Base-by-base conservation (phyloP, 2,888 invertebrate genomes). In the Ormyrus pomaceus region DNA sequence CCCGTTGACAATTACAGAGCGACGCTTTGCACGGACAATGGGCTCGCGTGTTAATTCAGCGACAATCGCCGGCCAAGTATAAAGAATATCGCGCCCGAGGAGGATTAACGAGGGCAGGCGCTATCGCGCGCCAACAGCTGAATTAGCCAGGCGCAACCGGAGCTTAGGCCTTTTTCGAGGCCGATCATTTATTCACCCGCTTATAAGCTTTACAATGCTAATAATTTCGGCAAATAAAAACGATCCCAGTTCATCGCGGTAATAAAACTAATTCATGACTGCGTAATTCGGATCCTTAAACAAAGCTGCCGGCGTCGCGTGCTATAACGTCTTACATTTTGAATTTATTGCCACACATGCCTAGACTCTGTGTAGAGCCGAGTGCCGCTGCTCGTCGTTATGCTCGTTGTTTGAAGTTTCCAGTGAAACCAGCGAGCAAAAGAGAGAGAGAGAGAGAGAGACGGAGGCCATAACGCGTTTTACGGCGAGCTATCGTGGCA, bases 301-400 rank as follows among this genome's bases (percentile, higher is more conserved):
- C 66, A 66, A 64, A 66, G 72, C 69, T 3, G 56, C 56, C 46
- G 55, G 53, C 48, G 10, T 6, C 51, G 34, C 34, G 51, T 9
- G 55, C 69, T 69, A 69, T 76, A 71, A 77, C 72, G 72, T 77
- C 66, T 61, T 66, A 68, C 72, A 62, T 68, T 62, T 78, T 48
- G 62, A 68, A 78, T 78, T 73, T 73, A 78, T 48, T 56, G 68
- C 61, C 61, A 34, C 34, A 34, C 55, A 62, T 48, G 11, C 53
- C n/a, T 34, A 62, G 45, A 53, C 34, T 34, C 34, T 3, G 34
- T 2, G 19, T 2, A 2, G 19, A 19, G 19, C 19, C 59, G n/a
- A 19, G 6, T 2, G 50, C 46, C 58, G 50, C 58, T 4, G 70
- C 0, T 59, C 13, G 58, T 70, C 50, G 70, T 66, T 55, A n/a